phyloP scores from a whole-genome alignment of 2,888 invertebrate species.

The Caenorhabditis becei region DNA sequence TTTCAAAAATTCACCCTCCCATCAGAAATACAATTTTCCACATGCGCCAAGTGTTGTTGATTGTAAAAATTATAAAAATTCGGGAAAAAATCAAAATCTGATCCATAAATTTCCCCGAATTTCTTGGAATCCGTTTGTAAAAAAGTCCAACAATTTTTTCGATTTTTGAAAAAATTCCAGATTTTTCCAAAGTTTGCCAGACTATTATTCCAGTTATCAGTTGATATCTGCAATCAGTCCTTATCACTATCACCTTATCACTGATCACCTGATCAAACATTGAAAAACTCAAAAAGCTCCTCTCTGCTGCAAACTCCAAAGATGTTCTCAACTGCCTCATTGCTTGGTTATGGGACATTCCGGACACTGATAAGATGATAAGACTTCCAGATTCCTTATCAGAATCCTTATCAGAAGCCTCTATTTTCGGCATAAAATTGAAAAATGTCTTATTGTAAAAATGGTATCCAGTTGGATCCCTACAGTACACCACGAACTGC shows the following conservation, averaged over 20 bases:
- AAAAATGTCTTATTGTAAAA: conserved; percentile 43
- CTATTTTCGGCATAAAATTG: conserved; percentile 23
- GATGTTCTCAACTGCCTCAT: conserved; percentile 23
- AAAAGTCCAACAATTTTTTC: neutral
- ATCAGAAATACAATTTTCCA: conserved; percentile 40
- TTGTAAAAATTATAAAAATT: conserved; percentile 26
- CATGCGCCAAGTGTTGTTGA: conserved; percentile 19
- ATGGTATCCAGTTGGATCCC: conserved; percentile 25
- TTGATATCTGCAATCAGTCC: no score
- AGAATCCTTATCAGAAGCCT: neutral
- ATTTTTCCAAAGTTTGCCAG: conserved; percentile 5
- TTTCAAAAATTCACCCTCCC: conserved; percentile 17
- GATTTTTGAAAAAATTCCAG: conserved; percentile 3
- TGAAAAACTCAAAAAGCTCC: conserved; percentile 20
- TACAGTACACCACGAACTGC: conserved; percentile 35
- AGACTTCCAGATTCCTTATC: neutral
- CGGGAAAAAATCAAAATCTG: conserved; percentile 19
- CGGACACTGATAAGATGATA: conserved; percentile 23
- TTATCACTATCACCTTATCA: no score
- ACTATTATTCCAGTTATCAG: no score
- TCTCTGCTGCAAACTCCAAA: conserved; percentile 13
- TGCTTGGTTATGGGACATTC: conserved; percentile 41
- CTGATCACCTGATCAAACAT: conserved; percentile 47
- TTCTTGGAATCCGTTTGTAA: conserved; percentile 22
- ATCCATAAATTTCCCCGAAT: conserved; percentile 7